Base-by-base conservation (phyloP, 2,888 invertebrate species). In the Leucophenga montana region DNA sequence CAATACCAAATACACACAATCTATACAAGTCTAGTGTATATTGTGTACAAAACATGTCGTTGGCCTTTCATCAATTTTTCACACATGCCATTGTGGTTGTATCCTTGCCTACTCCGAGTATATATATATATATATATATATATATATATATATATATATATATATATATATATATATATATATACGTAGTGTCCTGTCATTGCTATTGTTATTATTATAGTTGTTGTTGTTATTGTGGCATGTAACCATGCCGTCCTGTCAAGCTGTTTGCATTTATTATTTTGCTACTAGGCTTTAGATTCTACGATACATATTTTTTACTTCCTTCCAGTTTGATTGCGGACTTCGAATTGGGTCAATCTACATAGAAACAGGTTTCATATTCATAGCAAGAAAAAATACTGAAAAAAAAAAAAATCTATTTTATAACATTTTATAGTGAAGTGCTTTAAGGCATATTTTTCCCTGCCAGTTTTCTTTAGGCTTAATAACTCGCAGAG, bases 81-180 rank as follows among this genome's bases (percentile, higher is more conserved):
- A 67, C 67, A 57, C 67, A 67, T 67, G 67, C 67, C 67, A 67
- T 59, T 67, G 59, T 59, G 67, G 57, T 67, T 31, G 54, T 66
- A 20, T 62, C 11, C 39, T n/a, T 39, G 39, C 8, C 39, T 39
- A 3, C 11, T 11, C 39, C n/a, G n/a, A n/a, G n/a, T 3, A 27
- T 27, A 27, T 27, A 27, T 27, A 27, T 56, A 27, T 61, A 39
- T 27, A 3, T 16, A 61, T 61, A 6, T 39, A 54, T 66, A 27
- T 27, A 27, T 27, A 33, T 3, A 27, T 27, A 27, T 27, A 27
- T 27, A 27, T 56, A 27, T 61, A 39, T 27, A 3, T 16, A 61
- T 61, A 6, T 3, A 27, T 27, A 27, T 27, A 27, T 27, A 27
- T 56, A 27, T 61, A 39, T 27, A 3, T 16, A 61, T 61, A 6